Conservation (phyloP, 1,140 invertebrate genomes). For the Drosophila funebris region DNA sequence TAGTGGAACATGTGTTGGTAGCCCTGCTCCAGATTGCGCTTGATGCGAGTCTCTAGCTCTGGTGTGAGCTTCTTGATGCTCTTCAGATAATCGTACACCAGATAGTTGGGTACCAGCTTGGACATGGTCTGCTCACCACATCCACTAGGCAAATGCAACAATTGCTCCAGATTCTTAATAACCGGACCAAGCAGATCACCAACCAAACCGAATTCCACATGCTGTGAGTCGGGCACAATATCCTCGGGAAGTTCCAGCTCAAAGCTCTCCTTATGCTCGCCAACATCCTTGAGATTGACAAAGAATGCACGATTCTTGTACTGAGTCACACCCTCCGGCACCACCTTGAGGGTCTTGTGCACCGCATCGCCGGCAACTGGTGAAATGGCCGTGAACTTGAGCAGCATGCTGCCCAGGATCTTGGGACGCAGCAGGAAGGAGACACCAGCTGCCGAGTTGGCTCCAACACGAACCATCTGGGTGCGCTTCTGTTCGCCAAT, state of each 20-base stretch:
- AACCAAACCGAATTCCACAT: conserved; percentile 89
- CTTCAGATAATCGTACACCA: conserved; percentile 90
- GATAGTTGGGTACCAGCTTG: conserved; percentile 95
- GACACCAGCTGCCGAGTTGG: conserved; percentile 88
- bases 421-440: conserved; percentile 92
- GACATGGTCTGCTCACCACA: conserved; percentile 98
- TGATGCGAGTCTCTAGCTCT: conserved; percentile 88
- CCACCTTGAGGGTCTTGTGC: conserved; percentile 89
- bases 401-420: conserved; percentile 89
- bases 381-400: conserved; percentile 90
- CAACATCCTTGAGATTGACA: conserved; percentile 88
- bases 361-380: conserved; percentile 89
- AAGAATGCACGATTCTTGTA: conserved; percentile 91
- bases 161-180: conserved; percentile 89
- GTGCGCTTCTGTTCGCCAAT: conserved; percentile 85
- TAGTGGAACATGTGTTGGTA: conserved; percentile 97
- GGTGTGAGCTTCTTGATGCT: conserved; percentile 79
- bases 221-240: conserved; percentile 88
- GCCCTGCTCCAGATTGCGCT: conserved; percentile 92
- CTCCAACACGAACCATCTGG: conserved; percentile 87
- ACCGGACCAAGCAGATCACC: conserved; percentile 91
- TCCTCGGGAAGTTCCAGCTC: conserved; percentile 89
- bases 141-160: conserved; percentile 93
- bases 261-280: conserved; percentile 86
- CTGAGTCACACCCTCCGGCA: conserved; percentile 91